phyloP scores from a whole-genome alignment of 2,888 invertebrate species.

The Kryphioiulus occultus region DNA sequence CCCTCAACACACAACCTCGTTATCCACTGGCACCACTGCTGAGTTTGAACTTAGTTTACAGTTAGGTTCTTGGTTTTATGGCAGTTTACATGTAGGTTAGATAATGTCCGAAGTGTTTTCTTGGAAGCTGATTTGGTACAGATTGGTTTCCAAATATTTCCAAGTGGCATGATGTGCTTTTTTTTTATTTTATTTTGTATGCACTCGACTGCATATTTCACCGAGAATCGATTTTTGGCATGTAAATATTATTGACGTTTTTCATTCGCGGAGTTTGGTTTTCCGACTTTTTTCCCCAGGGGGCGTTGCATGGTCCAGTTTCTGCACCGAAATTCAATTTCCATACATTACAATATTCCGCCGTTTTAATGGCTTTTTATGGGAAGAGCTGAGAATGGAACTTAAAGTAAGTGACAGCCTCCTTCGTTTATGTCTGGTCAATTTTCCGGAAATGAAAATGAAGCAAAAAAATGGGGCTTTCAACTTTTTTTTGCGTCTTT shows the following conservation, averaged over 20 bases:
- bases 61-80: neutral
- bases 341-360: conserved; percentile 11
- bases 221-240: neutral
- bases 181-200: neutral
- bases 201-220: neutral
- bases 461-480: neutral
- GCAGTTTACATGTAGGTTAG: too few species aligned
- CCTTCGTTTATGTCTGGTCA: neutral
- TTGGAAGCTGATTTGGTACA: neutral
- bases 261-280: neutral
- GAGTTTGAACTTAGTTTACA: neutral
- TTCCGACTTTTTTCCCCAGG: neutral
- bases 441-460: neutral
- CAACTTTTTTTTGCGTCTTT: neutral
- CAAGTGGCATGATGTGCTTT: too few species aligned
- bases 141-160: too few species aligned
- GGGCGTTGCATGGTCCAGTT: neutral
- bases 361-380: conserved; percentile 8
- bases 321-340: neutral
- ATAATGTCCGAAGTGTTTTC: neutral
- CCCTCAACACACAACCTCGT: too few species aligned
- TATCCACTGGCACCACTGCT: neutral
- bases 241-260: conserved; percentile 2
- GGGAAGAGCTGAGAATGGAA: neutral
- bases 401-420: neutral